Evolutionary conservation across 2,113 vertebrate species (phyloP).

Genomic region (Pomatorhinus ruficollis): DNA sequence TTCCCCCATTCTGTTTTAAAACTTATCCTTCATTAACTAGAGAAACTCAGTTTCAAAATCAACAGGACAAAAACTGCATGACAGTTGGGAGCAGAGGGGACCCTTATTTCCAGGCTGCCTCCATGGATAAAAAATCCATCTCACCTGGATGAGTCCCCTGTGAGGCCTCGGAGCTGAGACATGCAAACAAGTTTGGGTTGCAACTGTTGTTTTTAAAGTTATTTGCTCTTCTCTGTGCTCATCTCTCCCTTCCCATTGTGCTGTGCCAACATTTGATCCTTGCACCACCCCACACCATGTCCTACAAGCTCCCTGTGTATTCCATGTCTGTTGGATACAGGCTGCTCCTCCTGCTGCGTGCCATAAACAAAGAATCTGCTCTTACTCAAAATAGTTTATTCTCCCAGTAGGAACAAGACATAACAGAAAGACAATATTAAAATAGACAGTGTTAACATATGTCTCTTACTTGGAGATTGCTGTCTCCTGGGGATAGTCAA

Average conservation of each 20-base stretch:
- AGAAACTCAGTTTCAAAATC: neutral
- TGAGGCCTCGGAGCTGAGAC: neutral
- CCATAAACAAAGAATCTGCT: neutral
- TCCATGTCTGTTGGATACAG: neutral
- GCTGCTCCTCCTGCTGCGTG: neutral
- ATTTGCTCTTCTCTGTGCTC: neutral
- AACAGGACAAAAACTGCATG: neutral
- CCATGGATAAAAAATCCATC: neutral
- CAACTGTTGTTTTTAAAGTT: neutral
- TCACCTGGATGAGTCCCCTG: neutral
- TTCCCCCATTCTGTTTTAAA: neutral
- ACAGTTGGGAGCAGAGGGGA: neutral
- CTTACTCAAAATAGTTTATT: neutral
- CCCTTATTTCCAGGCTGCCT: neutral
- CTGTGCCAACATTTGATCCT: neutral
- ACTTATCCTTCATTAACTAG: neutral
- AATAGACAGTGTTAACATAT: neutral
- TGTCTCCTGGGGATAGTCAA: neutral
- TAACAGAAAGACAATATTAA: neutral
- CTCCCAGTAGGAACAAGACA: conserved; percentile 1
- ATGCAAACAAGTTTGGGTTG: neutral
- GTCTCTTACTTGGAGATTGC: neutral
- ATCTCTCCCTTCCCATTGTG: neutral
- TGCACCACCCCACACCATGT: rapidly evolving
- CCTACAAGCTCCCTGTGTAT: neutral